Evolutionary conservation across 2,888 invertebrate genomes (phyloP), one percentile per base, ranked within the genome.

Genomic region (Scaptomyza tumidula): DNA sequence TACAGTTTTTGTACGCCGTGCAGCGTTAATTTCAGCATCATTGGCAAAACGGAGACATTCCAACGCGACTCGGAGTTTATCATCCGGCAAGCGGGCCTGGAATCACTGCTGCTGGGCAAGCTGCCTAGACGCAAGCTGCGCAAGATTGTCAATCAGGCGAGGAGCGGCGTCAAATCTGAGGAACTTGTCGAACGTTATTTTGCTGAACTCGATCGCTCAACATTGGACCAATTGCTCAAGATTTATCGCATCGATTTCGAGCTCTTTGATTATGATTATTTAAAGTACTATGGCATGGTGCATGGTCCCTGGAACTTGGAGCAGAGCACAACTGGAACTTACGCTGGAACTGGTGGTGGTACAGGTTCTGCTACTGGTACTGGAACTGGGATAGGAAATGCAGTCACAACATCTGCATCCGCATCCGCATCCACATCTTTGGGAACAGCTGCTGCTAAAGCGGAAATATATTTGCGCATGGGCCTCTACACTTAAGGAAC

Each of bases 231-330:
- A 85, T 92, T 95, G 86, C 93, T 95, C 86, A 90, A 93, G 84
- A 94, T 95, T 88, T 95, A 95, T 89, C 94, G 93, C 80, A 91
- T 94, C 78, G 95, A 95, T 91, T 95, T 95, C 90, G 94, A 95
- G 91, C 94, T 95, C 92, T 95, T 95, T 88, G 94, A 94, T 80
- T 95, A 95, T 90, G 93, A 94, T 91, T 91, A 93, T 57, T 92
- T 91, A 75, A 92, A 94, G 88, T 94, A 94, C 91, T 93, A 92
- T 67, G 89, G 90, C 77, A 90, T 94, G 92, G 91, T 93, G 91
- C 88, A 93, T n/a, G n/a, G n/a, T 67, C 73, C 83, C 11, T 83
- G 83, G 86, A 70, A 61, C n/a, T 29, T 60, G 45, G 86, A 85
- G 19, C 71, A 67, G 48, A 83, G 55, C 35, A 75, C 87, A 3